A percentile compares a stretch with the other conserved stretches of the same genome.
Evolutionary conservation across 92 coral and sea anemone genomes (phyloP).

Genomic region (Desmophyllum pertusum): DNA sequence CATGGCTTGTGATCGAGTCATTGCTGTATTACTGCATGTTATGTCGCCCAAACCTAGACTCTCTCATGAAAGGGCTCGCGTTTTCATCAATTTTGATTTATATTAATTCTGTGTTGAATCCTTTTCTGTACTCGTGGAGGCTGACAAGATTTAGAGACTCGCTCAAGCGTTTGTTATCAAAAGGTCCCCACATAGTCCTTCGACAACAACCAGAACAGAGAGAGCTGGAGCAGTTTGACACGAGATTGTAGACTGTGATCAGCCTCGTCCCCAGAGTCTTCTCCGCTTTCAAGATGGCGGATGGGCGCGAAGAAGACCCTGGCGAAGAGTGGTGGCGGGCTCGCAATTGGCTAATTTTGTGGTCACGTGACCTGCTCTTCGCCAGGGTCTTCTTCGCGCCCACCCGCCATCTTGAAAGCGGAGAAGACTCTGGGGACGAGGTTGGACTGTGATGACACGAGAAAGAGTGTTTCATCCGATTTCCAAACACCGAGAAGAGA

Average conservation of each 20-base stretch:
- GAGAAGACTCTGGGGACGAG: no score
- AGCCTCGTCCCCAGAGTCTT: no score
- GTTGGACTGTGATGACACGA: no score
- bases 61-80: conserved; percentile 2
- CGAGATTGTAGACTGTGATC: conserved; percentile 20
- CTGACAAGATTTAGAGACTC: conserved; percentile 21
- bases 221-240: neutral
- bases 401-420: no score
- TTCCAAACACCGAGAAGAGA: no score
- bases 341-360: no score
- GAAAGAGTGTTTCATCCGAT: no score
- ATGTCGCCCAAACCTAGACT: neutral
- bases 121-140: conserved; percentile 14
- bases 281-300: no score
- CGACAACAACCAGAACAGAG: neutral
- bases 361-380: no score
- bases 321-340: no score
- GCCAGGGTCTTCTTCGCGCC: no score
- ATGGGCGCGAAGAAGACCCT: no score
- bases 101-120: conserved; percentile 9
- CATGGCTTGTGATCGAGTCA: conserved; percentile 5
- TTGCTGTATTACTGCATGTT: neutral
- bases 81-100: conserved; percentile 11
- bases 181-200: neutral
- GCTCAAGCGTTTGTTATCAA: conserved; percentile 6